These are phyloP conservation scores for Gulo gulo DNA, from an alignment of 2,113 vertebrate species.

Conservation along the genomic window DNA sequence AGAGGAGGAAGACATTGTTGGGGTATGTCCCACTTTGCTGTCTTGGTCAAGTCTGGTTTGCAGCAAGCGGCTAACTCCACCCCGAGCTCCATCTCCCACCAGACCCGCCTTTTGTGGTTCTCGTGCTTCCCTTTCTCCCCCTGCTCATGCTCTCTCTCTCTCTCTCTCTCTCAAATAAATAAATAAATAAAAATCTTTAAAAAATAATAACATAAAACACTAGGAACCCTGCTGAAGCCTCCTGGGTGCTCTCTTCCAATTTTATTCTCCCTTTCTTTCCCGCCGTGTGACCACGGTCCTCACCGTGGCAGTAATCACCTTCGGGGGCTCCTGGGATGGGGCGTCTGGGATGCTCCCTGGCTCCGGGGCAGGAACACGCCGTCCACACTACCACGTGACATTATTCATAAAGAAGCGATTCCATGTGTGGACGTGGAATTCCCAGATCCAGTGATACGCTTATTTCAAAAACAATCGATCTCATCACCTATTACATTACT, in stretches of 20 bases:
- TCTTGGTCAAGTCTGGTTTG: too few relatives aligned
- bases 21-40: rapidly evolving
- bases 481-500: slow-evolving; percentile 72
- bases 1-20: too few relatives aligned
- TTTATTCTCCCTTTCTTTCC: too few relatives aligned
- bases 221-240: not conserved
- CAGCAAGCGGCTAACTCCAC: not conserved
- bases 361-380: not conserved
- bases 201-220: not conserved
- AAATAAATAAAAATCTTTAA: not conserved
- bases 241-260: rapidly evolving
- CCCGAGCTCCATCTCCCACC: too few relatives aligned
- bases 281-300: not conserved
- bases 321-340: not conserved
- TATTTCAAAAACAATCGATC: slow-evolving; percentile 77
- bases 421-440: slow-evolving; percentile 61
- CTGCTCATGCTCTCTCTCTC: too few relatives aligned
- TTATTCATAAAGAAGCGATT: slow-evolving; percentile 55
- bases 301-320: too few relatives aligned
- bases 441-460: slow-evolving; percentile 61
- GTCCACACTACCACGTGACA: not conserved
- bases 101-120: too few relatives aligned
- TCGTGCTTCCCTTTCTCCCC: not conserved
- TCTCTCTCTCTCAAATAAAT: not conserved
- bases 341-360: not conserved